Evolutionary conservation across 2,797 vertebrate species (phyloP), one percentile per base, ranked within the genome.

Genomic region (Sarcoramphus papa): DNA sequence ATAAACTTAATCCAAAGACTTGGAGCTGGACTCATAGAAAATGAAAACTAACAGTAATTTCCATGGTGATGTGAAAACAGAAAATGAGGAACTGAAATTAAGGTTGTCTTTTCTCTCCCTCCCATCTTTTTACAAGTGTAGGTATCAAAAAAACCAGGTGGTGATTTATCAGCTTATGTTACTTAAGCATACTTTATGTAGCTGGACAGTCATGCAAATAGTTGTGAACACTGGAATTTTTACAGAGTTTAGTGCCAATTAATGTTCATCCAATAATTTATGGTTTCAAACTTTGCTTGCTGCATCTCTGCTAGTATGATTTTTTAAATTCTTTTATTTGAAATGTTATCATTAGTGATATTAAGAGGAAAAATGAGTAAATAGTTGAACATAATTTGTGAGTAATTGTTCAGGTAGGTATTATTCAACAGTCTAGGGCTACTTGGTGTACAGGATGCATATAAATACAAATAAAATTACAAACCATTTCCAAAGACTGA

Each of bases 121-220:
- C 5, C 4, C 3, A 33, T 24, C 4, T 59, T 72, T 81, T 79
- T 67, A 25, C 2, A 67, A n/a, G 4, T 15, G 1, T 28, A 14
- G 43, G 1, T 63, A 22, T 37, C 23, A 56, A 73, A 59, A 14
- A 56, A 28, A 6, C 0, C 4, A 63, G 2, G 24, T 43, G 3
- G 2, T 7, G 3, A 60, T 76, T 76, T 56, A 53, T 62, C 19
- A 48, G 3, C 2, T 53, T 43, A 10, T 65, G 18, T 68, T 83
- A 31, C 8, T 82, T 15, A 60, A 82, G 3, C 5, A 25, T 30
- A 60, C 7, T 27, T 67, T 21, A 14, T 35, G 12, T 21, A 56
- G 3, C 22, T 81, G 14, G 12, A 35, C 5, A 73, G 13, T 28
- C 31, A 68, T 7, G 31, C 11, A 83, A 80, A 65, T 40, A 41